Evolutionary conservation across 2,888 invertebrate species (phyloP).

Genomic region (Eupithecia centaureata): DNA sequence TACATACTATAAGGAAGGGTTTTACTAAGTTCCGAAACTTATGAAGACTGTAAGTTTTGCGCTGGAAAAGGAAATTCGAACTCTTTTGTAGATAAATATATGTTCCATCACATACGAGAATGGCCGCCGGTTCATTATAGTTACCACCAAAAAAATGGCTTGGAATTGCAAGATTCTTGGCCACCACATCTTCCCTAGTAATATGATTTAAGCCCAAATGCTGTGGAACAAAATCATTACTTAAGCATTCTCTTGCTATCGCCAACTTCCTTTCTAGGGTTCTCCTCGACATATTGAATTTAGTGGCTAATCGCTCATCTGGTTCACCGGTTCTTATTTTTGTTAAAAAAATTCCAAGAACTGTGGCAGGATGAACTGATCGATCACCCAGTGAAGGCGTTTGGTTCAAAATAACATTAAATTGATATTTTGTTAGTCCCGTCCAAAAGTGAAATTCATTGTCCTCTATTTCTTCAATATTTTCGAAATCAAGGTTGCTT

Average conservation of each 20-base stretch:
- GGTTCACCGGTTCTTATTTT: constrained; percentile 37
- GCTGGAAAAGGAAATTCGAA: constrained; percentile 24
- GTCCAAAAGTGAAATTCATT: constrained; percentile 35
- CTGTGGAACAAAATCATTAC: constrained; percentile 29
- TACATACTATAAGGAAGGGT: constrained; percentile 27
- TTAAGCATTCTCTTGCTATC: constrained; percentile 28
- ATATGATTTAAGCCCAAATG: constrained; percentile 34
- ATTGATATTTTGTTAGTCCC: constrained; percentile 32
- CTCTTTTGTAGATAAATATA: constrained; percentile 36
- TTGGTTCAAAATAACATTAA: constrained; percentile 30
- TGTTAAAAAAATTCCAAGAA: constrained; percentile 25
- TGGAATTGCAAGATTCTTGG: constrained; percentile 29
- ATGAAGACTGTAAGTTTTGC: constrained; percentile 25
- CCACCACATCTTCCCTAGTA: constrained; percentile 29
- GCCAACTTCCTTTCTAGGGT: constrained; percentile 27
- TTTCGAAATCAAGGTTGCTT: constrained; percentile 31
- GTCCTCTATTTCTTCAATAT: constrained; percentile 34
- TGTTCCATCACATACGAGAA: constrained; percentile 25
- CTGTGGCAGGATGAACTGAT: constrained; percentile 26
- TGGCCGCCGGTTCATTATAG: constrained; percentile 19
- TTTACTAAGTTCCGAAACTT: constrained; percentile 26
- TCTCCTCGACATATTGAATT: constrained; percentile 35
- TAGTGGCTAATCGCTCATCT: constrained; percentile 33
- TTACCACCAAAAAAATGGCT: constrained; percentile 28
- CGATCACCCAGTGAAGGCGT: constrained; percentile 31